Evolutionary conservation across 2,797 vertebrate species (phyloP).

Genomic region (Graptemys geographica): DNA sequence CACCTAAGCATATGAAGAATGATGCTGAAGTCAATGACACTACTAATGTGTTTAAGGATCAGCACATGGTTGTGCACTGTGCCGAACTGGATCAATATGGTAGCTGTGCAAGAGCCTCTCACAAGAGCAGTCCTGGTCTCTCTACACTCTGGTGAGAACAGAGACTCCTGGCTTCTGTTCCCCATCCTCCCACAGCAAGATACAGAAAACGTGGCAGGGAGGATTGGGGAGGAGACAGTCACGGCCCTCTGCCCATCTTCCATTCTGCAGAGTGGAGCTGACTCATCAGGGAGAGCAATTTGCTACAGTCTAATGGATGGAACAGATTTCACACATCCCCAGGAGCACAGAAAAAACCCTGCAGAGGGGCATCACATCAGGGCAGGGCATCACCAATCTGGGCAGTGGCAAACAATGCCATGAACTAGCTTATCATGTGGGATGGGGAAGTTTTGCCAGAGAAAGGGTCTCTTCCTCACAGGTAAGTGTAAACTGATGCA

Average conservation of each 20-base stretch:
- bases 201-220: rapidly evolving
- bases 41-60: background rate
- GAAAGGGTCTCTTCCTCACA: rapidly evolving
- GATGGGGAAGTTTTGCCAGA: background rate
- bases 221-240: background rate
- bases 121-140: background rate
- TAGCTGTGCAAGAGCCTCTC: background rate
- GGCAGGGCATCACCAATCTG: too few species aligned
- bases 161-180: background rate
- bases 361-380: background rate
- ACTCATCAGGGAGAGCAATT: background rate
- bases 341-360: rapidly evolving
- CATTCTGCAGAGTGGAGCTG: background rate
- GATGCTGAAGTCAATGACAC: background rate
- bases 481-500: rapidly evolving
- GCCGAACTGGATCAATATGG: background rate
- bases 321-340: background rate
- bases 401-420: background rate
- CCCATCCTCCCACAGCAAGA: background rate
- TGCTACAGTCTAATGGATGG: background rate
- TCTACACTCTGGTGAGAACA: background rate
- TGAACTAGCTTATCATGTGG: background rate
- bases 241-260: background rate
- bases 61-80: background rate
- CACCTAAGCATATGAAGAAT: background rate